Evolutionary conservation across 2,797 vertebrate genomes (phyloP).

Genomic region (Gymnoscopelus microlampas): DNA sequence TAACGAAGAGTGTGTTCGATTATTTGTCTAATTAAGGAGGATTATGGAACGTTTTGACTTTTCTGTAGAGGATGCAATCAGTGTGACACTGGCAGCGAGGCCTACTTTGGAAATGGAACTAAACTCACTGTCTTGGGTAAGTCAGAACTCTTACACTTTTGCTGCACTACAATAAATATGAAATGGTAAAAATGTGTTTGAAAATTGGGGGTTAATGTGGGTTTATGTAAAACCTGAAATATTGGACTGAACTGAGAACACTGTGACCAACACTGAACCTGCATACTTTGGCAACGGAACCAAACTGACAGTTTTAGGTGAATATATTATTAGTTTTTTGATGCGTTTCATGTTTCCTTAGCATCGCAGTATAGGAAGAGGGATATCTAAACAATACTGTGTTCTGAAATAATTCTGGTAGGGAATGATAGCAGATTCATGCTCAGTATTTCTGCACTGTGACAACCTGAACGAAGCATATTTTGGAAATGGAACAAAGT

Average conservation of each 20-base stretch:
- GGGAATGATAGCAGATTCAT: slow-evolving; percentile 16
- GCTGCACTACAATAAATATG: not conserved
- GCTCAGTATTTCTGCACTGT: slow-evolving; percentile 58
- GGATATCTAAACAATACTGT: not conserved
- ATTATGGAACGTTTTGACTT: no score
- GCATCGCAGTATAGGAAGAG: not conserved
- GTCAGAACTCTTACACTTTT: slow-evolving; percentile 19
- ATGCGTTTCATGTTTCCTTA: not conserved
- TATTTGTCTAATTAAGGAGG: no score
- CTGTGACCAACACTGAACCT: slow-evolving; percentile 24
- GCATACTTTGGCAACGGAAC: slow-evolving; percentile 71
- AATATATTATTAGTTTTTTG: slow-evolving; percentile 23
- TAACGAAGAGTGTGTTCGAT: no score
- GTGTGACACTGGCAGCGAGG: no score
- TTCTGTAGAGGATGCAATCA: no score
- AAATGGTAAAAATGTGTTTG: not conserved
- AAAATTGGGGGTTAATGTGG: not conserved
- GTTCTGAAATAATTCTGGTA: not conserved
- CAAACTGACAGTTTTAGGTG: slow-evolving; percentile 69
- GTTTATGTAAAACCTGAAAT: slow-evolving; percentile 14
- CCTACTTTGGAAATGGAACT: no score
- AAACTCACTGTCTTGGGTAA: slow-evolving; percentile 40
- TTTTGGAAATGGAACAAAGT: slow-evolving; percentile 74
- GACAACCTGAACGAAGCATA: slow-evolving; percentile 57
- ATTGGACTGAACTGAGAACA: slow-evolving; percentile 46